phyloP scores from a whole-genome alignment of 2,113 vertebrate species.

The Struthidea cinerea region DNA sequence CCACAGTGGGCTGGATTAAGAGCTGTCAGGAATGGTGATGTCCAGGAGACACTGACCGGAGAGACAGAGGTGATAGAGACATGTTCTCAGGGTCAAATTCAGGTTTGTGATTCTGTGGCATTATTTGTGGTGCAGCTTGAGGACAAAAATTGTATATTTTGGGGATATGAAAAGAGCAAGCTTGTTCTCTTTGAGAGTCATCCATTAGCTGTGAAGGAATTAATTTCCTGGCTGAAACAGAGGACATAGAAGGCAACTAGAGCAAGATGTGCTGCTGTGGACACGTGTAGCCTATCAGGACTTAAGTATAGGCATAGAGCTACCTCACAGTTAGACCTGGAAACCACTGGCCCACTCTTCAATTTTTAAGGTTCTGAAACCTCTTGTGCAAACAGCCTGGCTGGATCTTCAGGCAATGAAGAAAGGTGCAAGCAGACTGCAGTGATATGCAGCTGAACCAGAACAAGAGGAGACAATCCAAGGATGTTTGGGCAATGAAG shows the following conservation, averaged over 20 bases:
- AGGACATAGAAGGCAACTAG: neutral
- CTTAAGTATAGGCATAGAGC: neutral
- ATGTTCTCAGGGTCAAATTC: neutral
- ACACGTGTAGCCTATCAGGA: neutral
- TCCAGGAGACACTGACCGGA: neutral
- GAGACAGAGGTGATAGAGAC: neutral
- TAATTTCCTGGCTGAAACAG: neutral
- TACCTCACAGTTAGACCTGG: neutral
- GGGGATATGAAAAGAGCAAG: neutral
- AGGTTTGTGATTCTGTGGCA: neutral
- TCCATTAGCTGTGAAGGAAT: neutral
- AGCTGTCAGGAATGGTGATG: neutral
- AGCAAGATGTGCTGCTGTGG: neutral
- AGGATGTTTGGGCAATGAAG: neutral
- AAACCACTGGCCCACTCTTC: neutral
- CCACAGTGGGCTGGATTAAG: neutral
- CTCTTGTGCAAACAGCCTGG: neutral
- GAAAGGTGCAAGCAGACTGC: neutral
- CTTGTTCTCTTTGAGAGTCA: neutral
- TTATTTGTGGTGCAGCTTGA: neutral
- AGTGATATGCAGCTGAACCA: neutral
- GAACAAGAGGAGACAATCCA: neutral
- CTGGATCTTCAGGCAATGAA: neutral
- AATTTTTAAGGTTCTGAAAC: neutral
- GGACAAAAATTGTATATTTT: neutral